Conservation (phyloP, 2,113 vertebrate species). For the Sisor rabdophorus region DNA sequence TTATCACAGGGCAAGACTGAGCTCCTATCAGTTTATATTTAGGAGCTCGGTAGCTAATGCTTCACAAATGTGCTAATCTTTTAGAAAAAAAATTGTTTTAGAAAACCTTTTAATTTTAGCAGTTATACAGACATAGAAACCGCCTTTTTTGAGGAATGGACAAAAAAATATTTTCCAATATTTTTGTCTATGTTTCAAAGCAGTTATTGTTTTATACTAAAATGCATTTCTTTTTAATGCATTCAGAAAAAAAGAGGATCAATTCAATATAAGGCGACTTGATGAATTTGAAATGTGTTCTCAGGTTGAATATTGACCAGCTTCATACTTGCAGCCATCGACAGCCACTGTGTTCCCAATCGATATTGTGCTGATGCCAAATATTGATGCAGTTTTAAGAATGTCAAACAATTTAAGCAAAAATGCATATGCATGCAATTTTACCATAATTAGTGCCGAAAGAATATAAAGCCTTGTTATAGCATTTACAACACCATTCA, state of each 20-base stretch:
- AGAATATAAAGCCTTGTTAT: not conserved
- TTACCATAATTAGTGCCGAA: not conserved
- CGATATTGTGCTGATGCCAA: constrained; percentile 47
- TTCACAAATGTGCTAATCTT: constrained; percentile 4
- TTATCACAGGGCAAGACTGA: constrained; percentile 33
- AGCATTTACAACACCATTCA: not conserved
- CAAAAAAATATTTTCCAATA: constrained; percentile 16
- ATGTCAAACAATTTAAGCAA: not conserved
- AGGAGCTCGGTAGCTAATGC: constrained; percentile 1
- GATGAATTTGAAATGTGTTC: constrained; percentile 72
- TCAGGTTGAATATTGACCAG: constrained; percentile 68
- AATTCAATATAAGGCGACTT: constrained; percentile 67
- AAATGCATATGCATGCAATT: not conserved
- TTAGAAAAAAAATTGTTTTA: not conserved
- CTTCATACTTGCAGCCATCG: constrained; percentile 57
- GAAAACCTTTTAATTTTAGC: not conserved
- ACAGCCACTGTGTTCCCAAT: constrained; percentile 57
- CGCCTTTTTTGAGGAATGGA: not conserved
- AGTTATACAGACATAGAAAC: not conserved
- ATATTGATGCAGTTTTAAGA: constrained; percentile 21
- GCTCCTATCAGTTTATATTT: constrained; percentile 7
- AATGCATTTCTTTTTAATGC: constrained; percentile 57
- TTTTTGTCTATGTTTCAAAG: not conserved
- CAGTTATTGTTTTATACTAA: constrained; percentile 54
- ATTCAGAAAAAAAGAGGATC: constrained; percentile 63